phyloP scores from a whole-genome alignment of 2,113 vertebrate genomes.

The Cyphomyrus discorhynchus region DNA sequence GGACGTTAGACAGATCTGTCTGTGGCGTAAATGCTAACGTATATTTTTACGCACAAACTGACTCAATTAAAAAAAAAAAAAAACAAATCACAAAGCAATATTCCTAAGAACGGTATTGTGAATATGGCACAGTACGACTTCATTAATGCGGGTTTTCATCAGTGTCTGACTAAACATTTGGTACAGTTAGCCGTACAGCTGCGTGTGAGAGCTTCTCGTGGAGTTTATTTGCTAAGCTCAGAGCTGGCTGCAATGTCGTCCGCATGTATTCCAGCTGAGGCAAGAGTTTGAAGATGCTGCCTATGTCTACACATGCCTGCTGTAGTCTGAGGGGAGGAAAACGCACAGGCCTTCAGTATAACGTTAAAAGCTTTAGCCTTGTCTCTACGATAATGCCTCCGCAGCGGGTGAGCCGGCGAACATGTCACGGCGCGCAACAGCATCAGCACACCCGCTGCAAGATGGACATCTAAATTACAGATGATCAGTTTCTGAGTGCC shows the following conservation, averaged over 20 bases:
- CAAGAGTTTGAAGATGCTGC: background rate
- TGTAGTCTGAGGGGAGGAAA: background rate
- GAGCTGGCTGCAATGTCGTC: background rate
- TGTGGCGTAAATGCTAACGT: background rate
- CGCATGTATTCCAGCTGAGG: background rate
- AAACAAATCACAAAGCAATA: background rate
- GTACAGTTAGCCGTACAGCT: background rate
- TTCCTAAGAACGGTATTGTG: background rate
- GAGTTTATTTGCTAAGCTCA: background rate
- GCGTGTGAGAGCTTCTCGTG: too few species aligned
- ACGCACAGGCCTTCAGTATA: background rate
- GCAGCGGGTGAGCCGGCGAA: background rate
- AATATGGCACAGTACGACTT: background rate
- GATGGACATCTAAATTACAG: slow-evolving; percentile 4
- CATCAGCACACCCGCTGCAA: background rate
- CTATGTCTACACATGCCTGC: background rate
- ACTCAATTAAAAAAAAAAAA: background rate
- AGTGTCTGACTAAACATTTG: background rate
- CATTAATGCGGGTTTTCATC: background rate
- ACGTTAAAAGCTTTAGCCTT: background rate
- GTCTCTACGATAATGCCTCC: background rate
- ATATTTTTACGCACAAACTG: background rate
- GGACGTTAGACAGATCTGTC: background rate
- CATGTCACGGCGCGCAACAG: background rate
- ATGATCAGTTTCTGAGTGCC: background rate